These are phyloP conservation scores for Anolis sagrei DNA, from an alignment of 2,113 vertebrate species.

Conservation along the genomic window DNA sequence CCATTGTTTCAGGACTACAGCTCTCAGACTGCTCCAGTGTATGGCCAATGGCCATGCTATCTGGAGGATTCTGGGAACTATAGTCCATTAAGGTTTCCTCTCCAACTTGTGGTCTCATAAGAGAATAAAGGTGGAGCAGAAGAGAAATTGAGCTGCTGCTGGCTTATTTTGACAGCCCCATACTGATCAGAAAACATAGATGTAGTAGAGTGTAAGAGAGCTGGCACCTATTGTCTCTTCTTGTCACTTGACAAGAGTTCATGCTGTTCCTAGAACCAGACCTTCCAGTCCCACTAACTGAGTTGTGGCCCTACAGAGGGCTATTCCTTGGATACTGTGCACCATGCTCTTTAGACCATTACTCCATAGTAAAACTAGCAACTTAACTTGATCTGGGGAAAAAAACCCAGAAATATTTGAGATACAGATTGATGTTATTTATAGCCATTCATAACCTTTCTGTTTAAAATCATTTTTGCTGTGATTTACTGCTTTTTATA, in stretches of 20 bases:
- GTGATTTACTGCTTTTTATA: constrained; percentile 33
- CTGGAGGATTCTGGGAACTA: no score
- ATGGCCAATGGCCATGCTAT: no score
- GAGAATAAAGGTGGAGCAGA: no score
- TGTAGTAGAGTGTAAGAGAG: no score
- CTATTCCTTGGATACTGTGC: not conserved
- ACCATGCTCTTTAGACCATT: not conserved
- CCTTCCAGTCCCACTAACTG: not conserved
- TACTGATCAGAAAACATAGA: no score
- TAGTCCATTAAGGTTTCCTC: no score
- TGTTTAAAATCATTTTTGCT: constrained; percentile 16
- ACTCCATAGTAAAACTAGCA: not conserved
- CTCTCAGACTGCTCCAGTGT: no score
- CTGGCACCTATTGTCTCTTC: not conserved
- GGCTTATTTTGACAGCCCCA: no score
- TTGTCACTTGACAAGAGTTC: not conserved
- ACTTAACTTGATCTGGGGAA: not conserved
- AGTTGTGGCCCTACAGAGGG: no score
- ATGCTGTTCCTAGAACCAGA: not conserved
- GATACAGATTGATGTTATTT: constrained; percentile 2
- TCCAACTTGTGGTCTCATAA: no score
- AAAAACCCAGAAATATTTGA: not conserved
- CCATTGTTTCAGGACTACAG: no score
- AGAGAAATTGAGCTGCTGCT: no score
- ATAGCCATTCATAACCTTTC: not conserved